A percentile compares a stretch with the other conserved stretches of the same genome.
Evolutionary conservation across 1,140 invertebrate genomes (phyloP).

Genomic region (Ceratosolen solmsi): DNA sequence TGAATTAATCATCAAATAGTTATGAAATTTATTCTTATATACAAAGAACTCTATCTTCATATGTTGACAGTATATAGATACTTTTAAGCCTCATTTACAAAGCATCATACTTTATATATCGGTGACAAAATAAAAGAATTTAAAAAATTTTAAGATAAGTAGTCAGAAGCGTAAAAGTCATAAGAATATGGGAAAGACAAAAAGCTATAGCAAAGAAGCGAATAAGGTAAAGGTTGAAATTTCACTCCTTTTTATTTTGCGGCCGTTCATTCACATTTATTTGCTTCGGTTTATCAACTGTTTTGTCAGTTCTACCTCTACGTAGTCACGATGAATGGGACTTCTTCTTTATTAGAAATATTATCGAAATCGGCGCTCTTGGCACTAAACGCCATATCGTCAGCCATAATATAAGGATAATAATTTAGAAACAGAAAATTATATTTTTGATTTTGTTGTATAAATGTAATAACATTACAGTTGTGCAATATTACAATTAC

Average conservation of each 20-base stretch:
- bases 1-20: too few species aligned
- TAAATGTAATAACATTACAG: too few species aligned
- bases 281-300: slow-evolving; percentile 68
- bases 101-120: neutral
- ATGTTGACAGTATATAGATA: neutral
- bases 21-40: neutral
- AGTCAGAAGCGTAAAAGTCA: too few species aligned
- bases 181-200: neutral
- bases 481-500: too few species aligned
- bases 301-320: slow-evolving; percentile 69
- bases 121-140: too few species aligned
- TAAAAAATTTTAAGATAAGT: too few species aligned
- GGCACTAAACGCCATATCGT: neutral
- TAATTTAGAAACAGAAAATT: slow-evolving; percentile 53
- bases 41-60: neutral
- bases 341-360: slow-evolving; percentile 70
- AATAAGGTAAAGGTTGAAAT: slow-evolving; percentile 48
- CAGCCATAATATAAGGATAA: slow-evolving; percentile 57
- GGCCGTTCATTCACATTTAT: slow-evolving; percentile 67
- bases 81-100: neutral
- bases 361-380: slow-evolving; percentile 53
- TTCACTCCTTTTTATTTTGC: slow-evolving; percentile 55
- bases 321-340: slow-evolving; percentile 65
- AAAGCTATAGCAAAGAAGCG: slow-evolving; percentile 61
- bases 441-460: too few species aligned